Evolutionary conservation across 2,113 vertebrate genomes (phyloP).

Genomic region (Azemiops feae): DNA sequence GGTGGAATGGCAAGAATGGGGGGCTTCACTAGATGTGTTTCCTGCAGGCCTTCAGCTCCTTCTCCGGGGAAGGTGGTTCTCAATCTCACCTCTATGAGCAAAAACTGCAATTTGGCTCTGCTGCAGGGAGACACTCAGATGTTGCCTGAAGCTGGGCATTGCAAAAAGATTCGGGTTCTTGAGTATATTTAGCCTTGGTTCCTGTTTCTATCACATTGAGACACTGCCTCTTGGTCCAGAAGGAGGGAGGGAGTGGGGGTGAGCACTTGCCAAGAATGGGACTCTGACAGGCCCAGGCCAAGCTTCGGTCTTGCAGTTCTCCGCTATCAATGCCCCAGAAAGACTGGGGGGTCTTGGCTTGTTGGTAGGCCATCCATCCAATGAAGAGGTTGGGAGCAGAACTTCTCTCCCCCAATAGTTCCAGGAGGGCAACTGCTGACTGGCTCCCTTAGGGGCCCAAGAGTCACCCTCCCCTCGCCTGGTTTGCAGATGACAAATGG

Average conservation of each 20-base stretch:
- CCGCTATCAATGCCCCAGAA: not conserved
- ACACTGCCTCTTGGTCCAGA: not conserved
- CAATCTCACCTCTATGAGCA: not conserved
- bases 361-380: not conserved
- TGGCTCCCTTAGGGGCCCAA: not conserved
- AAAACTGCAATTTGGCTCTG: not conserved
- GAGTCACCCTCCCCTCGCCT: not conserved
- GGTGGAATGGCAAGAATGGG: not conserved
- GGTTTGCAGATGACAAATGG: conserved; percentile 19
- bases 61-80: not conserved
- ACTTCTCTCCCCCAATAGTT: not conserved
- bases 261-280: no score
- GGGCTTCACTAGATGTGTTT: not conserved
- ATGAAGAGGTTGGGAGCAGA: not conserved
- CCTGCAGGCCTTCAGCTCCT: not conserved
- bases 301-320: not conserved
- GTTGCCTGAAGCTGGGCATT: not conserved
- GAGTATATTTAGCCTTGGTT: not conserved
- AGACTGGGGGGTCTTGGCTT: not conserved
- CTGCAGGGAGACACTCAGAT: no score
- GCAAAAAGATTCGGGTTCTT: not conserved
- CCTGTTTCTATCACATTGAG: not conserved
- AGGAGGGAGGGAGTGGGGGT: not conserved
- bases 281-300: not conserved
- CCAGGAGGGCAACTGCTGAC: not conserved